Conservation (phyloP, 2,113 vertebrate species). For the Ramphastos sulfuratus region DNA sequence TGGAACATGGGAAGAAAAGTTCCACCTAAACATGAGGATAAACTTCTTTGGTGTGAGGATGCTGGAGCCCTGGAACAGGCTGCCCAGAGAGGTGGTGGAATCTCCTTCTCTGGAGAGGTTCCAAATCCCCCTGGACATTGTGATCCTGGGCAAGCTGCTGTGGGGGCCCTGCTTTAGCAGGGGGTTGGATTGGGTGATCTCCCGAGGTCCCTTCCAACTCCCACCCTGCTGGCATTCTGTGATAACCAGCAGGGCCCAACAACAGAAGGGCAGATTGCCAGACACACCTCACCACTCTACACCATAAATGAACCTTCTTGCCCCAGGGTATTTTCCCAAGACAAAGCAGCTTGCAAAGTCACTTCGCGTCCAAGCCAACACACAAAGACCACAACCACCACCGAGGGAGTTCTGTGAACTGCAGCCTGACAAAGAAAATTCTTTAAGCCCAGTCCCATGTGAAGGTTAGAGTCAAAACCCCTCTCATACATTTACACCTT, state of each 20-base stretch:
- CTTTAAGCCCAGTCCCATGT: accelerated
- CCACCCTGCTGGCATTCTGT: neutral
- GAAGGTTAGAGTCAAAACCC: neutral
- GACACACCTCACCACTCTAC: accelerated
- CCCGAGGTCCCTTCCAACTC: neutral
- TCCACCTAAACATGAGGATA: no score
- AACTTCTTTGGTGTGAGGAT: no score
- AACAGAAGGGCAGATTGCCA: neutral
- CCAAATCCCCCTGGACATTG: no score
- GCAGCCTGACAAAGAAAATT: accelerated
- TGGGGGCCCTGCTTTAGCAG: no score
- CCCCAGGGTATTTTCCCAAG: neutral
- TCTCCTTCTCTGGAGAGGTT: no score
- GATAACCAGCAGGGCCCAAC: neutral
- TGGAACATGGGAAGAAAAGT: no score
- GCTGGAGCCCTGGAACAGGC: no score
- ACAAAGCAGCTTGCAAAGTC: neutral
- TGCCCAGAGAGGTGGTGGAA: no score
- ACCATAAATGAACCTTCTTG: accelerated
- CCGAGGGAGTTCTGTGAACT: accelerated
- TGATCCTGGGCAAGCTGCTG: no score
- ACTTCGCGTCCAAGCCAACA: neutral
- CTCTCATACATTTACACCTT: neutral
- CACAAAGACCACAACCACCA: accelerated
- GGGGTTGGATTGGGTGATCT: neutral